Conservation (phyloP, 2,797 vertebrate genomes). For the Salmo trutta region DNA sequence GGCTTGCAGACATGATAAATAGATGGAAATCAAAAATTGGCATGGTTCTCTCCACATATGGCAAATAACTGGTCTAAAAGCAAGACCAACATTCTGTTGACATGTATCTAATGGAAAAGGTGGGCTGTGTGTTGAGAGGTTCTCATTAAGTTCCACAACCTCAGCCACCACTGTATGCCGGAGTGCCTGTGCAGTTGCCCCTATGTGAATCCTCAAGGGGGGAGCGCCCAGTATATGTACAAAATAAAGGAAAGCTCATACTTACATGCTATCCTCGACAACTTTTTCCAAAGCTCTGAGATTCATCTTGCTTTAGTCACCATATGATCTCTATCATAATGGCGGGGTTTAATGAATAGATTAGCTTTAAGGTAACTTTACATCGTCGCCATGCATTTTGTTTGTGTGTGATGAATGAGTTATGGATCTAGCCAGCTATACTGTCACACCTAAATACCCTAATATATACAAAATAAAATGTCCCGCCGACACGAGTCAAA, state of each 20-base stretch:
- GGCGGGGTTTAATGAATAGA: constrained; percentile 99
- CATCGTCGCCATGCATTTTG: constrained; percentile 99
- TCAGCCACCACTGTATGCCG: constrained; percentile 26
- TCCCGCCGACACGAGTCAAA: constrained; percentile 58
- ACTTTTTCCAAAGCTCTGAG: constrained; percentile 99
- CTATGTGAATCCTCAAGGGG: constrained; percentile 97
- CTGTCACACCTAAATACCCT: constrained; percentile 64
- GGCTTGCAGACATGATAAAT: constrained; percentile 48
- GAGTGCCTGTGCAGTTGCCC: constrained; percentile 88
- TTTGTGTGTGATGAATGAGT: constrained; percentile 78
- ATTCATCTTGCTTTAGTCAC: constrained; percentile 99
- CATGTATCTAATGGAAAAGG: not conserved
- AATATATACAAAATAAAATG: constrained; percentile 28
- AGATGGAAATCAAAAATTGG: not conserved
- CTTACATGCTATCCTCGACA: constrained; percentile 99
- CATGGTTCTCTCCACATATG: not conserved
- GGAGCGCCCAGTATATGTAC: constrained; percentile 97
- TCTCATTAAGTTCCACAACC: not conserved
- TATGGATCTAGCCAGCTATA: constrained; percentile 60
- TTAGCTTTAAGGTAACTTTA: constrained; percentile 99
- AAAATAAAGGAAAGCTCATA: constrained; percentile 98
- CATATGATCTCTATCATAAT: constrained; percentile 99
- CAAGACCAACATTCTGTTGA: not conserved
- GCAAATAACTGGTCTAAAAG: not conserved
- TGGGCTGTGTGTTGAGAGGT: constrained; percentile 13